Evolutionary conservation across 1,140 invertebrate genomes (phyloP), one percentile per base, ranked within the genome.

Genomic region (Zelostemma sp.): DNA sequence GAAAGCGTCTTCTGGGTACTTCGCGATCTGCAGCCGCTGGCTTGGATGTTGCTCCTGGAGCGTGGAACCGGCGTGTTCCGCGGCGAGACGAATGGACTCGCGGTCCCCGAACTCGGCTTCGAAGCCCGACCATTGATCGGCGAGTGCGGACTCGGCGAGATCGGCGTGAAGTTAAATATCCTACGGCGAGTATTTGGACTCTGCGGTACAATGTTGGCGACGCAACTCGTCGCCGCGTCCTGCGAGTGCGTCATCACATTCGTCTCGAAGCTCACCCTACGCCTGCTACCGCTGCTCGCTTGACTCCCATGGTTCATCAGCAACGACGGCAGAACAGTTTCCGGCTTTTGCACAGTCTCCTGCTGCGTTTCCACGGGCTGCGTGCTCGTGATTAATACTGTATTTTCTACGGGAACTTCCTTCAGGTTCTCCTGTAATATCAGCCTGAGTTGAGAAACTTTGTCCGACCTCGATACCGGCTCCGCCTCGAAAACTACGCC

Each of bases 31-130:
- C 66, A 80, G 35, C 69, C 78, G 9, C 68, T 62, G 14, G 80
- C 68, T 51, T 83, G 81, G 6, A 86, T 61, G 46, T 80, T 86
- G 31, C 84, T 86, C 14, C 79, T 68, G 0, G 84, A 86, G 3
- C 92, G 85, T 8, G 89, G 89, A 0, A 92, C 88, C 0, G 92
- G 91, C 1, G 93, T 94, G 61, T 91, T 90, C 16, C 93, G 86
- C 0, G 93, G 94, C 72, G 93, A 95, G 1, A 95, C 93, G 79
- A 95, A 95, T 1, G 93, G 93, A 79, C 92, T 93, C n/a, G 89
- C 89, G 54, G 87, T 88, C 1, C 88, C 86, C 19, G 86, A 87
- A 55, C 80, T 90, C 67, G 79, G 88, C 72, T 86, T 87, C 1
- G 85, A 41, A 25, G 85, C 81, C 31, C 77, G 82, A 14, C 74